Evolutionary conservation across 2,888 invertebrate genomes (phyloP), one percentile per base, ranked within the genome.

Genomic region (Keiferia lycopersicella): DNA sequence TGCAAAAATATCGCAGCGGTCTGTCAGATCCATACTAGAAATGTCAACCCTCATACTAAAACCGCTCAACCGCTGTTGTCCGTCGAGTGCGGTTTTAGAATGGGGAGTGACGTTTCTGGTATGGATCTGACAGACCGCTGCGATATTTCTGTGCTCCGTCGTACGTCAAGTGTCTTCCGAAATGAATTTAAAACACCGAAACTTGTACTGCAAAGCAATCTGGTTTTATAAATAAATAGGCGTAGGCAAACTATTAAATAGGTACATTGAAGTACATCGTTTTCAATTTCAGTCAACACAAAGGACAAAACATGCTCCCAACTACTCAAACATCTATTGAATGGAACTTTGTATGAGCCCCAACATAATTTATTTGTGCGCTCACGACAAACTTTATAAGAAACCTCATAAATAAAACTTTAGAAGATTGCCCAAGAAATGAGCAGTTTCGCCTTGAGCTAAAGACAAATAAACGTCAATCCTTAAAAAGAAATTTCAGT

Each of bases 401-500:
- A 48, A 61, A 61, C 34, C 61, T 61, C 30, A 61, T 61, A 61
- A 61, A 50, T 64, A 67, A 67, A 67, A 69, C 66, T 69, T 69
- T 62, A 68, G 65, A 64, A 65, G 66, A 69, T 64, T 66, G 69
- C 67, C 63, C 65, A 67, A 66, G 74, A 75, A 80, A 86, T 83
- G 82, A 85, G 83, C 86, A 86, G 84, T 84, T 79, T 79, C 72
- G 89, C 90, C 88, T 71, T 76, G 73, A 88, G 91, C 87, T 80
- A 83, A 80, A 77, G 82, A 84, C 85, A 86, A 87, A 91, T 90
- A 91, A 88, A 88, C 80, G 84, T 87, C 83, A 79, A 79, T 83
- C 78, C 79, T 87, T 87, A 87, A 89, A 88, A 89, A 91, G 87
- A 86, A 88, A 89, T 91, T 87, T 86, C 80, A 82, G 83, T 86